Base-by-base conservation (phyloP, 2,888 invertebrate genomes). In the Aromia moschata region DNA sequence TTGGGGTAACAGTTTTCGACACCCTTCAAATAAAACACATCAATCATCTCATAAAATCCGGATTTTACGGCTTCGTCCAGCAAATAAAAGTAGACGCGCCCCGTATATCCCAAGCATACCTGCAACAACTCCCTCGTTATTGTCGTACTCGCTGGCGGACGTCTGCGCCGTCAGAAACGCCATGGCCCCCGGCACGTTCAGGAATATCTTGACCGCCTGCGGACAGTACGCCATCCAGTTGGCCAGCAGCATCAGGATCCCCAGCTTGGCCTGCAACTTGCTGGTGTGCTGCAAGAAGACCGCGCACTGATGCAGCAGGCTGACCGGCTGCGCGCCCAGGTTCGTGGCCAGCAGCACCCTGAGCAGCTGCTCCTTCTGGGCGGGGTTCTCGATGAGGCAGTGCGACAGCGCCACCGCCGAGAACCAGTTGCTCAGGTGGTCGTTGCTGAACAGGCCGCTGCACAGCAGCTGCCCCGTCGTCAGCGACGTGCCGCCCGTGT, bases 401-500 rank as follows among this genome's bases (percentile, higher is more conserved):
- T 99, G 96, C 77, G 94, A 90, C 16, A 99, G 81, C 0, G 96
- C 94, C 0, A 96, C 92, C 0, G 96, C 87, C 0, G 96, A 92
- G 81, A 97, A 95, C 99, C 99, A 99, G 79, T 94, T 96, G 18
- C 95, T 94, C 16, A 96, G 82, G 0, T 92, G 84, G 77, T 98
- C 97, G 0, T 86, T 83, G 47, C 93, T 94, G 79, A 97, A 96
- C 17, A 98, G 82, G 0, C 98, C 98, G 1, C 94, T 92, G 77
- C 97, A 98, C 9, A 98, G 83, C 15, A 98, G 83, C 81, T 98
- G 98, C 0, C 98, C 89, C 5, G 91, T 90, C 11, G 91, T 79
- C 2, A 85, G 84, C 0, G 87, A 84, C 4, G 87, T 64, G 38
- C 63, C 89, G 16, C 62, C 94, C 0, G 90, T 85, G 18, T 92